Evolutionary conservation across 2,113 vertebrate species (phyloP).

Genomic region (Tretioscincus oriximinensis): DNA sequence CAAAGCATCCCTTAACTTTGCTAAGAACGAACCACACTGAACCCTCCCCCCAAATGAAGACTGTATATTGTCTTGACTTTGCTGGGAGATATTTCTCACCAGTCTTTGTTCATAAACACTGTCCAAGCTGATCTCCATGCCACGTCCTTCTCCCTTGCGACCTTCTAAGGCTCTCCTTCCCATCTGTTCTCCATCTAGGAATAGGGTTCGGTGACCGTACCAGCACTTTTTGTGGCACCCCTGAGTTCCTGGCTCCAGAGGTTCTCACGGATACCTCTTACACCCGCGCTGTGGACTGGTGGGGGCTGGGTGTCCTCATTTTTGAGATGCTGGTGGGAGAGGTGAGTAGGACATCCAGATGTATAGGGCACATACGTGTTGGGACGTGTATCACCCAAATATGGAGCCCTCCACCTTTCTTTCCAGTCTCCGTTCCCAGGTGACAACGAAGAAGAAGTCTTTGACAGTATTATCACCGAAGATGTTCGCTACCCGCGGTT

Average conservation of each 20-base stretch:
- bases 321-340: conserved; percentile 98
- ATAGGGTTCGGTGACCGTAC: conserved; percentile 93
- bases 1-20: no score
- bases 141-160: no score
- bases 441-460: conserved; percentile 96
- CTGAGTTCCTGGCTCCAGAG: conserved; percentile 94
- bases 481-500: conserved; percentile 85
- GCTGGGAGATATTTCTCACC: no score
- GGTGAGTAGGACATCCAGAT: conserved; percentile 72
- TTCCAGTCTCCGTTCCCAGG: conserved; percentile 92
- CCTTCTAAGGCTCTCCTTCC: background rate
- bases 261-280: conserved; percentile 92
- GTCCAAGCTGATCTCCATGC: no score
- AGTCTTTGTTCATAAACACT: no score
- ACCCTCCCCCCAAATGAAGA: no score
- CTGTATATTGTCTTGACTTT: no score
- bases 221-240: conserved; percentile 95
- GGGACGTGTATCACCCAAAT: background rate
- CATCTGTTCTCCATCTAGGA: conserved; percentile 67
- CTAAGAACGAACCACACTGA: no score
- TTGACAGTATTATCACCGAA: conserved; percentile 93
- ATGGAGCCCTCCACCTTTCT: background rate
- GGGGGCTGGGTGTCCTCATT: conserved; percentile 94
- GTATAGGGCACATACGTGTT: background rate
- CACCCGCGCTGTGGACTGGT: conserved; percentile 95